Percentiles rank a stretch among this genome's conserved stretches.
Conservation (phyloP, 2,797 vertebrate genomes). For the Acanthurus leucopareius region DNA sequence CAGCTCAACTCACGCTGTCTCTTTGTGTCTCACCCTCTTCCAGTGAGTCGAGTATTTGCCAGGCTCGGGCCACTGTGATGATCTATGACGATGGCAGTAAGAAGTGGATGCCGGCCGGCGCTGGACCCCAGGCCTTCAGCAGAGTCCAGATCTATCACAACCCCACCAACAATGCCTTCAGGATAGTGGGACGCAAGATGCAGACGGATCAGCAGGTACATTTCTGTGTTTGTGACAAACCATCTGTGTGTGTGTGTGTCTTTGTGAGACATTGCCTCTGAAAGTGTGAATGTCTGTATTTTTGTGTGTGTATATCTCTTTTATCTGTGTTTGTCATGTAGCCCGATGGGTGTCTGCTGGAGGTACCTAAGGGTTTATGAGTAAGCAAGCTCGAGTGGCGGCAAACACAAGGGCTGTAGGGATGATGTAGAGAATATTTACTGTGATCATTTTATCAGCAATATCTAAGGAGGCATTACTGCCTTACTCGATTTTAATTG, state of each 20-base stretch:
- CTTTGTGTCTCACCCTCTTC: conserved; percentile 25
- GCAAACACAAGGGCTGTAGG: background rate
- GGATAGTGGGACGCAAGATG: conserved; percentile 94
- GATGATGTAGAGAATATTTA: background rate
- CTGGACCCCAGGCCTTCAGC: conserved; percentile 89
- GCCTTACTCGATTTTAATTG: background rate
- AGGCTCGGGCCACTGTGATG: conserved; percentile 94
- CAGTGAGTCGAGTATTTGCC: conserved; percentile 93
- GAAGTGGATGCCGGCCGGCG: conserved; percentile 92
- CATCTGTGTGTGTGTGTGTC: background rate
- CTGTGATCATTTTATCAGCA: background rate
- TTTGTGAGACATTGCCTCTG: background rate
- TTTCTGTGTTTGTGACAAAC: no score
- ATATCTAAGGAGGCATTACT: background rate
- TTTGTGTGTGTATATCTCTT: background rate
- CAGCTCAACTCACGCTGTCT: background rate
- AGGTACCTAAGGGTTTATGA: conserved; percentile 13
- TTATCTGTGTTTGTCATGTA: conserved; percentile 6
- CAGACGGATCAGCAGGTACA: conserved; percentile 93
- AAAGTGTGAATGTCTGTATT: background rate
- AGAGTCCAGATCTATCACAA: conserved; percentile 95
- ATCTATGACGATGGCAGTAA: conserved; percentile 92
- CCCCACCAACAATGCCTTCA: conserved; percentile 88
- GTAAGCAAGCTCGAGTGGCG: conserved; percentile 29
- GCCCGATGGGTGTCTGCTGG: conserved; percentile 5